phyloP scores from a whole-genome alignment of 2,888 invertebrate species.

The Yponomeuta malinellus region DNA sequence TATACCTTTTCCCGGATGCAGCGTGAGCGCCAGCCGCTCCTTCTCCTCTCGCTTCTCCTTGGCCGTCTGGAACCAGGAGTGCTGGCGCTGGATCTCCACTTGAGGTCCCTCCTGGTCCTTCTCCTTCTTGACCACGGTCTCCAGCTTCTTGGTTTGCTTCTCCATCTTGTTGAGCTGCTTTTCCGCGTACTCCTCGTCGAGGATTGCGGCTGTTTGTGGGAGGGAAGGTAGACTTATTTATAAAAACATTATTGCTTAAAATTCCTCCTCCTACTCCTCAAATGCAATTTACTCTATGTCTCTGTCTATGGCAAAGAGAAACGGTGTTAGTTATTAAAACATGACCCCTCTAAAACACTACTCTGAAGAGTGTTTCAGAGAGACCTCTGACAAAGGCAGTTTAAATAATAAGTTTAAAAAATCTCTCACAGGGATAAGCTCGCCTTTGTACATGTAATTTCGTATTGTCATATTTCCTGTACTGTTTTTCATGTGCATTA shows the following conservation, averaged over 20 bases:
- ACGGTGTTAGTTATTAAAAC: too few species aligned
- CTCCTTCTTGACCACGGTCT: constrained; percentile 46
- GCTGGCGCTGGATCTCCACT: constrained; percentile 53
- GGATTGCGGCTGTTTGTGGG: constrained; percentile 75
- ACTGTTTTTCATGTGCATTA: too few species aligned
- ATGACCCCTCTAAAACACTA: too few species aligned
- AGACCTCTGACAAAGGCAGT: too few species aligned
- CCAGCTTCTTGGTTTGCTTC: constrained; percentile 84
- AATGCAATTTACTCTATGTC: too few species aligned
- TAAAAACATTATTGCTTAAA: background rate
- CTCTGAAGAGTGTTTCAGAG: too few species aligned
- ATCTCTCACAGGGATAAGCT: too few species aligned
- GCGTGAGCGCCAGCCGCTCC: constrained; percentile 73
- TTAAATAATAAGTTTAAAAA: too few species aligned
- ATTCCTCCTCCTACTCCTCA: too few species aligned
- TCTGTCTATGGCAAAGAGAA: too few species aligned
- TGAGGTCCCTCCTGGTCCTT: constrained; percentile 45
- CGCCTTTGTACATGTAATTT: too few species aligned
- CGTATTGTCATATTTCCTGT: too few species aligned
- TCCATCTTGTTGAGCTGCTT: constrained; percentile 88
- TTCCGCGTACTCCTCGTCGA: constrained; percentile 90
- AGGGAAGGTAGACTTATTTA: background rate
- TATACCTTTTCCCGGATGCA: constrained; percentile 51
- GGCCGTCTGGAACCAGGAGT: constrained; percentile 92
- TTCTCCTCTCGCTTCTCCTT: constrained; percentile 87